Percentiles rank a stretch among this genome's conserved stretches.
Conservation (phyloP, 2,888 invertebrate genomes). For the Xylophagus ater region DNA sequence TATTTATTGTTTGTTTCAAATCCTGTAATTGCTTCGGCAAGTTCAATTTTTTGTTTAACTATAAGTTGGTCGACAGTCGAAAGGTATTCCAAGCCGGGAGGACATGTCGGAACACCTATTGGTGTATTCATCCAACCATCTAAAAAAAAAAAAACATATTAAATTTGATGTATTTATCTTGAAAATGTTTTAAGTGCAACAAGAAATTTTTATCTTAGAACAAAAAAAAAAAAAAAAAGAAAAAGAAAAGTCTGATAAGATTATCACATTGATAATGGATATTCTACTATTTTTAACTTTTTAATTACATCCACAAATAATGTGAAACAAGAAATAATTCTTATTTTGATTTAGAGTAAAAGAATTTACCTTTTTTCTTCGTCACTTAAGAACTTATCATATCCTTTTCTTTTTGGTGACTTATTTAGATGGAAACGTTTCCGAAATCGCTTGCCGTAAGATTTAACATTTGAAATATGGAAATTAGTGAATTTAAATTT, state of each 20-base stretch:
- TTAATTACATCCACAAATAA: background rate
- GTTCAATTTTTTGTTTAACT: conserved; percentile 64
- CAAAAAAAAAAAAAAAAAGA: too few species aligned
- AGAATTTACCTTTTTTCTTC: conserved; percentile 58
- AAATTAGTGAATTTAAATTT: conserved; percentile 18
- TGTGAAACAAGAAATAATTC: background rate
- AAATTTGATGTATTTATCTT: too few species aligned
- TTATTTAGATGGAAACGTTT: conserved; percentile 36
- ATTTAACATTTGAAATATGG: conserved; percentile 16
- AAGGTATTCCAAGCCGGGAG: conserved; percentile 79
- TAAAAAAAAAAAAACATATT: too few species aligned
- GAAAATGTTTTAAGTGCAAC: too few species aligned
- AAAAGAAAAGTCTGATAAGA: too few species aligned
- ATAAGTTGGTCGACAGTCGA: conserved; percentile 67
- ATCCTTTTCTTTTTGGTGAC: conserved; percentile 46
- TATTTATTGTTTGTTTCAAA: conserved; percentile 80
- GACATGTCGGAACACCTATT: too few species aligned
- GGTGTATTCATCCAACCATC: too few species aligned
- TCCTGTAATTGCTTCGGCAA: conserved; percentile 59
- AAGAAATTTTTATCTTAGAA: too few species aligned
- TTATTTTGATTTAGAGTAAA: too few species aligned
- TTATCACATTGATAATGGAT: too few species aligned
- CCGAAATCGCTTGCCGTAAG: conserved; percentile 24
- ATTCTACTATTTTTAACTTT: too few species aligned
- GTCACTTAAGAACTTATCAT: conserved; percentile 52